These are phyloP conservation scores for Automeris io DNA, from an alignment of 2,888 invertebrate genomes.

Conservation along the genomic window DNA sequence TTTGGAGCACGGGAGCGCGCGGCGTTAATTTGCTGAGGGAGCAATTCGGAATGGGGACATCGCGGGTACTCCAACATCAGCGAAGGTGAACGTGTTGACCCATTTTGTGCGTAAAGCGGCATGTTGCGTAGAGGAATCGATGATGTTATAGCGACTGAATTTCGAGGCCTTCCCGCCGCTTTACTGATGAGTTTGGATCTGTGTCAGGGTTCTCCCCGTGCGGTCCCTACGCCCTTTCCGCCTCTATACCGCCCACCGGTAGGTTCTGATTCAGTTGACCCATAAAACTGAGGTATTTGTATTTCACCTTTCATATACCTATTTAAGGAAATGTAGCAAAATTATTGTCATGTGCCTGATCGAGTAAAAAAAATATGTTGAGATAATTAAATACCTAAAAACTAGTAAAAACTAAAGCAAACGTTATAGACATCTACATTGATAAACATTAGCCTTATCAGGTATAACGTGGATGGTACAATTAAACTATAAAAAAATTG, in stretches of 20 bases:
- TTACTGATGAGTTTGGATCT: slow-evolving; percentile 69
- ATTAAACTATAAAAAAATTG: neutral
- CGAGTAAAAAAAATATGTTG: neutral
- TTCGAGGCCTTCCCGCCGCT: slow-evolving; percentile 61
- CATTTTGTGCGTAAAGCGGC: slow-evolving; percentile 63
- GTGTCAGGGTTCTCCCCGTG: slow-evolving; percentile 69
- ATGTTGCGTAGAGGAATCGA: slow-evolving; percentile 64
- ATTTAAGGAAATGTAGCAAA: slow-evolving; percentile 32
- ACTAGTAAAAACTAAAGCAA: neutral
- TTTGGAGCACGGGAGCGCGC: slow-evolving; percentile 40
- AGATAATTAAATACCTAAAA: no score
- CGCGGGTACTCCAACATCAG: slow-evolving; percentile 46
- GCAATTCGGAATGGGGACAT: slow-evolving; percentile 65
- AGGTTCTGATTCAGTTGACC: slow-evolving; percentile 54
- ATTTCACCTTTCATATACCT: slow-evolving; percentile 50
- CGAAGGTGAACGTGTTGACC: slow-evolving; percentile 57
- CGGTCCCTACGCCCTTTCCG: slow-evolving; percentile 56
- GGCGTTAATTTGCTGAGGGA: slow-evolving; percentile 62
- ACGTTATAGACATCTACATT: neutral
- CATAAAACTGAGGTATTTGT: slow-evolving; percentile 65
- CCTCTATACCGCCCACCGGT: slow-evolving; percentile 43
- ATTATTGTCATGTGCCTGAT: neutral
- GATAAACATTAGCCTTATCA: slow-evolving; percentile 4
- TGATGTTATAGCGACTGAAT: slow-evolving; percentile 63
- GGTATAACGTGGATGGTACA: neutral